Conservation (phyloP, 2,113 vertebrate genomes). For the Synchiropus splendidus region DNA sequence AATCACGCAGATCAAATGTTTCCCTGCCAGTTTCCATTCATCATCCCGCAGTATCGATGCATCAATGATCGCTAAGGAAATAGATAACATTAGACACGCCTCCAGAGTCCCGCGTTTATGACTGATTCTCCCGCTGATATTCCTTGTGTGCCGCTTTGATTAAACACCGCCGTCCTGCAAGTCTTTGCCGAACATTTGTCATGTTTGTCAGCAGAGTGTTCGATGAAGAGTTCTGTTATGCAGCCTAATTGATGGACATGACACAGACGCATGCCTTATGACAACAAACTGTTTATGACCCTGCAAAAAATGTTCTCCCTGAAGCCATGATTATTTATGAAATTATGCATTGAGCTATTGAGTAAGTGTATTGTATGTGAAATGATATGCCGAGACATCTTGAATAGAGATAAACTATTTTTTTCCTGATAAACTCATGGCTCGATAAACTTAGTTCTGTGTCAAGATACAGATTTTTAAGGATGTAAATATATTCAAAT, state of each 20-base stretch:
- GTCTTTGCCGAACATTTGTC: constrained; percentile 20
- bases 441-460: too few relatives aligned
- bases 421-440: too few relatives aligned
- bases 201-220: constrained; percentile 19
- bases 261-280: constrained; percentile 3
- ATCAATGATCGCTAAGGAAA: constrained; percentile 27
- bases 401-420: too few relatives aligned
- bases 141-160: constrained; percentile 23
- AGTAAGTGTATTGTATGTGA: too few relatives aligned
- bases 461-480: too few relatives aligned
- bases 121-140: constrained; percentile 29
- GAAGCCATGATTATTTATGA: too few relatives aligned
- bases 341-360: too few relatives aligned
- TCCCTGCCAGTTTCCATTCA: too few relatives aligned
- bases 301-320: too few relatives aligned
- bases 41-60: neutral
- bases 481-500: too few relatives aligned
- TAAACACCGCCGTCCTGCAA: constrained; percentile 18
- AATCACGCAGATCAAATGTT: too few relatives aligned
- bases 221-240: constrained; percentile 11
- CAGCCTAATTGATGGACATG: constrained; percentile 10
- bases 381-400: too few relatives aligned
- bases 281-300: neutral
- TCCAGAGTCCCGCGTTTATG: constrained; percentile 19
- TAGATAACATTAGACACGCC: constrained; percentile 15